Base-by-base conservation (phyloP, 2,888 invertebrate genomes). In the Chorisops tibialis region DNA sequence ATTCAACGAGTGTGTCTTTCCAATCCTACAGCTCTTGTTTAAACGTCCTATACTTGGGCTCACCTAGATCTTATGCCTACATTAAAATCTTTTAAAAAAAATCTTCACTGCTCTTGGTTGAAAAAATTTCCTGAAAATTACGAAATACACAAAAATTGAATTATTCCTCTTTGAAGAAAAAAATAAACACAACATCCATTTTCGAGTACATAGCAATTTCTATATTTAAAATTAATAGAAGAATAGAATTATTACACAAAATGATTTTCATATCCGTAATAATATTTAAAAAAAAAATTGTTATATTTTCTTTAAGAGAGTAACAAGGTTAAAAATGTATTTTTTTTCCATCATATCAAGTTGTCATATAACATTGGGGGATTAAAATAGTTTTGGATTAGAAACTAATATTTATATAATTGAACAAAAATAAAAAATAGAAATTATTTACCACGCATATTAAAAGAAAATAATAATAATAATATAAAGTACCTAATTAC, bases 151-250 rank as follows among this genome's bases (percentile, higher is more conserved):
- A n/a, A n/a, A n/a, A n/a, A n/a, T n/a, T n/a, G n/a, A n/a, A n/a
- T n/a, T n/a, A n/a, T n/a, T n/a, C n/a, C n/a, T n/a, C n/a, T n/a
- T n/a, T n/a, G n/a, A 2, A 30, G 7, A 30, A 30, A 30, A 9
- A 30, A 30, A 30, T 30, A 30, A 30, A n/a, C n/a, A n/a, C n/a
- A 30, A 30, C 30, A 30, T 7, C 5, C 5, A 30, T 9, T 30
- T 30, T 30, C 30, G 30, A 30, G 30, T 30, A 30, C 30, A 30
- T 30, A 30, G 30, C 30, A 30, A 30, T 30, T 30, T 30, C 30
- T 30, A 30, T 30, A 30, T 30, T 47, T 47, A 47, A 22, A 47
- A 47, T 21, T 47, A 47, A 47, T 47, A 47, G n/a, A 47, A 21
- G 22, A 47, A 21, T 22, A 47, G n/a, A 47, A 47, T 47, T 47